Evolutionary conservation across 1,140 invertebrate genomes (phyloP).

Genomic region (Meteorus sp.): DNA sequence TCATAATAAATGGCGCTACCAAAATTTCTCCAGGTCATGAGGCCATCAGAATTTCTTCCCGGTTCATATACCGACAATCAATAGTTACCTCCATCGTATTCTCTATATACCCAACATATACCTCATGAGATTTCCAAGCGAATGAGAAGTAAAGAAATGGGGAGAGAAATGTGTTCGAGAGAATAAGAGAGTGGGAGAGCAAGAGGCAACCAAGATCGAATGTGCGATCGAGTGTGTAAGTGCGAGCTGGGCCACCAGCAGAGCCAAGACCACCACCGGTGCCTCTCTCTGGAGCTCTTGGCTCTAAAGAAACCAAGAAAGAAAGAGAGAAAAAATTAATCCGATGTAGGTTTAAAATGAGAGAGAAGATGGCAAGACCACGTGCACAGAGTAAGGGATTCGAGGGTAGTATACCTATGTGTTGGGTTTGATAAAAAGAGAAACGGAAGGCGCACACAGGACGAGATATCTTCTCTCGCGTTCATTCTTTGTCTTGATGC

Average conservation of each 20-base stretch:
- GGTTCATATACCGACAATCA: no score
- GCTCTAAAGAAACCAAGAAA: neutral
- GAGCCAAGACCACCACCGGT: slow-evolving; percentile 54
- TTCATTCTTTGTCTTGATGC: slow-evolving; percentile 20
- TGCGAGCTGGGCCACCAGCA: slow-evolving; percentile 60
- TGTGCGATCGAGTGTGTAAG: slow-evolving; percentile 59
- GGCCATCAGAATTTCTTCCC: no score
- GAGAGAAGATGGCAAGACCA: neutral
- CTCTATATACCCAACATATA: no score
- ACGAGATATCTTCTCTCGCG: slow-evolving; percentile 4
- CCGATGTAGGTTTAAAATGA: no score
- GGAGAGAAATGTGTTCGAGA: no score
- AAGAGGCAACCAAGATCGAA: slow-evolving; percentile 53
- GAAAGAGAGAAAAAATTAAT: neutral
- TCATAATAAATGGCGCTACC: no score
- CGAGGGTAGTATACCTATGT: neutral
- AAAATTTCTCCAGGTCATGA: no score
- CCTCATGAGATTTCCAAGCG: no score
- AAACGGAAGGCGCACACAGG: slow-evolving; percentile 31
- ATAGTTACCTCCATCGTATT: no score
- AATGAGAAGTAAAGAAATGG: no score
- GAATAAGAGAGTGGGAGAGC: slow-evolving; percentile 14
- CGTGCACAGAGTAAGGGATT: no score
- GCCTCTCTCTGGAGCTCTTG: no score
- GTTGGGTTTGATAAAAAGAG: slow-evolving; percentile 34